Evolutionary conservation across 2,113 vertebrate genomes (phyloP).

Genomic region (Carassius auratus): DNA sequence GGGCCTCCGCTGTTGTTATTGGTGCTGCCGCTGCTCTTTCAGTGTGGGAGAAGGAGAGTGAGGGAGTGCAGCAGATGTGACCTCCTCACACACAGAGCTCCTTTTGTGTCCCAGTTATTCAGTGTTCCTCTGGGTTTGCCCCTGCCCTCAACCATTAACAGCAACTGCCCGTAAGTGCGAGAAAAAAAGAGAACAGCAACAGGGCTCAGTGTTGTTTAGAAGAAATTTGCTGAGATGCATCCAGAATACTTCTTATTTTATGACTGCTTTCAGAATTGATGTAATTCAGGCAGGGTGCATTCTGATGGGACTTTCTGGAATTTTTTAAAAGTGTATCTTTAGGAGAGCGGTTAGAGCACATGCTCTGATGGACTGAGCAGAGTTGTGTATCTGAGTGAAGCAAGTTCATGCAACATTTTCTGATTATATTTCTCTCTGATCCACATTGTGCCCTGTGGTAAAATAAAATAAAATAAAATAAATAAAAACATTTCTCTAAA

Average conservation of each 20-base stretch:
- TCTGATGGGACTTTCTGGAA: not conserved
- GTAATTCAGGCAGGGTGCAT: not conserved
- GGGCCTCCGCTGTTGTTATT: conserved; percentile 31
- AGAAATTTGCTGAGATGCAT: not conserved
- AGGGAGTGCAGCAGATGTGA: conserved; percentile 75
- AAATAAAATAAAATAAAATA: not conserved
- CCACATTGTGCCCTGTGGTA: not conserved
- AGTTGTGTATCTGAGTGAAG: not conserved
- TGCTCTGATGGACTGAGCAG: not conserved
- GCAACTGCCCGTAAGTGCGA: conserved; percentile 76
- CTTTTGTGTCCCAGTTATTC: conserved; percentile 78
- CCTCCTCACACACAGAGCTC: conserved; percentile 78
- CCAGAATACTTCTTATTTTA: not conserved
- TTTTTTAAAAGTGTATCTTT: not conserved
- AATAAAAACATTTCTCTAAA: not conserved
- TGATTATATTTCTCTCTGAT: not conserved
- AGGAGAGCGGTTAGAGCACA: not conserved
- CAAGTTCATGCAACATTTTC: not conserved
- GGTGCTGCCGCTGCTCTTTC: conserved; percentile 43
- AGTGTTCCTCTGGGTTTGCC: conserved; percentile 75
- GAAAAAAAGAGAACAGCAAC: conserved; percentile 18
- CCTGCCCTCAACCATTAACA: conserved; percentile 76
- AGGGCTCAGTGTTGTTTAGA: not conserved
- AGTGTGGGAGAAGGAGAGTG: conserved; percentile 4
- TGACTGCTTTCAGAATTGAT: not conserved